Evolutionary conservation across 1,140 invertebrate species (phyloP).

Genomic region (Cardiocondyla obscurior): DNA sequence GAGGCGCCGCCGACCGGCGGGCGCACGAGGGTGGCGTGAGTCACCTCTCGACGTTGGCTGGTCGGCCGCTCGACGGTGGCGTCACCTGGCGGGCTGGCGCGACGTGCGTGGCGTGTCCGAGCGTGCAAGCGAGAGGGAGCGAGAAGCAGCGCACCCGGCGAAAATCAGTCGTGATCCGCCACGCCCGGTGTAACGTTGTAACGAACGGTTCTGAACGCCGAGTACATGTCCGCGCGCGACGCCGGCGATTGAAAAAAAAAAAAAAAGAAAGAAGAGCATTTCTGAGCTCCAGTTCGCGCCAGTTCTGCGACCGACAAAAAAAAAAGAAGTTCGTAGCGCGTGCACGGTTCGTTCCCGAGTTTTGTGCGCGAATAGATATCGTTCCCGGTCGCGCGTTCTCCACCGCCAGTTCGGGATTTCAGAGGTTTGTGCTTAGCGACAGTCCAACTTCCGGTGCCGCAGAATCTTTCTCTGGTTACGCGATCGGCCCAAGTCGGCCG

Average conservation of each 20-base stretch:
- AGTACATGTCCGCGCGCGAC: background rate
- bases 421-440: background rate
- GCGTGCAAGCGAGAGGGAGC: background rate
- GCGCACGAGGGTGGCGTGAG: conserved; percentile 72
- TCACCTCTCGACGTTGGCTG: conserved; percentile 73
- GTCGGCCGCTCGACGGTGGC: conserved; percentile 69
- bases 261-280: background rate
- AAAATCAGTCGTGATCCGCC: conserved; percentile 82
- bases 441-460: background rate
- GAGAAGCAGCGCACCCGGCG: background rate
- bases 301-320: too few species aligned
- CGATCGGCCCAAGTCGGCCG: conserved; percentile 37
- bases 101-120: background rate
- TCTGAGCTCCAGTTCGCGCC: background rate
- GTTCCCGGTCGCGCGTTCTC: too few species aligned
- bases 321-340: too few species aligned
- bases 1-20: background rate
- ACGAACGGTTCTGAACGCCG: background rate
- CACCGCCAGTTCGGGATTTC: too few species aligned
- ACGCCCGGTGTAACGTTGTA: conserved; percentile 78
- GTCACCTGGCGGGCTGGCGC: conserved; percentile 63
- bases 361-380: background rate
- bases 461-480: background rate
- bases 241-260: background rate
- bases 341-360: background rate